phyloP scores from a whole-genome alignment of 1,140 invertebrate genomes.

The Danaus melanippus region DNA sequence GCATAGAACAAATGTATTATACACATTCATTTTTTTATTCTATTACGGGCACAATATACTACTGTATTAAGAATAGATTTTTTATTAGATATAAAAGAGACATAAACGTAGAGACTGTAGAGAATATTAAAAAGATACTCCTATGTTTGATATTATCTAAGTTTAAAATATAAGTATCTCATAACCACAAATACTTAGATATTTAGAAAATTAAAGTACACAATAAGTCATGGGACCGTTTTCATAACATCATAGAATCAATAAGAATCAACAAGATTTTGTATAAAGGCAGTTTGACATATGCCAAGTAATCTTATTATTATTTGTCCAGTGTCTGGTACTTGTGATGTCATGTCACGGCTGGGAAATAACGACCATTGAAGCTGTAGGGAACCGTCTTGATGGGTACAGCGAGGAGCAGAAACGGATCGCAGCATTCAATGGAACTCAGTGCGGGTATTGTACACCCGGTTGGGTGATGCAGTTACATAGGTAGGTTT shows the following conservation, averaged over 20 bases:
- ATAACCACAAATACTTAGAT: too few species aligned
- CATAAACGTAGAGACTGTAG: too few species aligned
- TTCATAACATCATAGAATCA: constrained; percentile 82
- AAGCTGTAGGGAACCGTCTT: constrained; percentile 81
- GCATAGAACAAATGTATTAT: too few species aligned
- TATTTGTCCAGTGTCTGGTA: constrained; percentile 75
- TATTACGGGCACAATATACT: too few species aligned
- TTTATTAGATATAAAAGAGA: too few species aligned
- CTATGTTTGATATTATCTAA: too few species aligned
- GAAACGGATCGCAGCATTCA: constrained; percentile 77
- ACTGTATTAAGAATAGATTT: too few species aligned
- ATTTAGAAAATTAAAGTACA: too few species aligned
- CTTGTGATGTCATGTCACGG: constrained; percentile 81
- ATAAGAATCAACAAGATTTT: constrained; percentile 87
- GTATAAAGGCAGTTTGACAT: constrained; percentile 82
- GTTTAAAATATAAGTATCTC: too few species aligned
- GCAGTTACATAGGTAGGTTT: constrained; percentile 81
- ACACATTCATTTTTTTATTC: too few species aligned
- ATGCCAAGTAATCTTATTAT: not conserved
- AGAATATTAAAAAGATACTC: too few species aligned
- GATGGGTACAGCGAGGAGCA: constrained; percentile 82
- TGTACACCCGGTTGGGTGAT: constrained; percentile 90
- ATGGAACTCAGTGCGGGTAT: constrained; percentile 88
- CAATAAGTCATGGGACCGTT: too few species aligned
- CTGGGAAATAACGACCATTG: constrained; percentile 85